Evolutionary conservation across 2,888 invertebrate species (phyloP).

Genomic region (Morpho achilles): DNA sequence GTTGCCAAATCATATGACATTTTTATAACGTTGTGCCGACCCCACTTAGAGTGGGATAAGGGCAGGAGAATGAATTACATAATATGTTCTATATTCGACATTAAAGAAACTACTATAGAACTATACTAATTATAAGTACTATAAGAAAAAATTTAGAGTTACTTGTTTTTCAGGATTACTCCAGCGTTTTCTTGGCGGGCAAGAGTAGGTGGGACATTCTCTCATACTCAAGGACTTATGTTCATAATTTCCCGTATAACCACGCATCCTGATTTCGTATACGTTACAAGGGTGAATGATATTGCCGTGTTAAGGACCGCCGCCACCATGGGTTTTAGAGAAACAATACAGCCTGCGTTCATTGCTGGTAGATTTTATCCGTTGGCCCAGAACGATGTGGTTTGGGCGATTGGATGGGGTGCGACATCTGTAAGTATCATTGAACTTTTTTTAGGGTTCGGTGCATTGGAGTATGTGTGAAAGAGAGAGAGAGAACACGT

Average conservation of each 20-base stretch:
- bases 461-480: no score
- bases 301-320: constrained; percentile 51
- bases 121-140: no score
- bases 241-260: constrained; percentile 46
- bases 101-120: no score
- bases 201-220: constrained; percentile 47
- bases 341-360: constrained; percentile 39
- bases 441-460: neutral
- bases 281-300: constrained; percentile 39
- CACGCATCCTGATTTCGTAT: constrained; percentile 40
- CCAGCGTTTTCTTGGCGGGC: constrained; percentile 49
- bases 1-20: no score
- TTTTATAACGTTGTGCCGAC: no score
- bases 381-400: constrained; percentile 36
- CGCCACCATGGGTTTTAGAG: constrained; percentile 33
- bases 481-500: no score
- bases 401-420: constrained; percentile 62
- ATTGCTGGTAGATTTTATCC: constrained; percentile 45
- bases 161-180: constrained; percentile 36
- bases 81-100: no score
- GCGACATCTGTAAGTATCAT: constrained; percentile 41
- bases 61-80: no score
- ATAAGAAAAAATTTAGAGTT: neutral
- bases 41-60: no score
- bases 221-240: constrained; percentile 42